phyloP scores from a whole-genome alignment of 2,797 vertebrate genomes.

The Toxotes lorentzi region DNA sequence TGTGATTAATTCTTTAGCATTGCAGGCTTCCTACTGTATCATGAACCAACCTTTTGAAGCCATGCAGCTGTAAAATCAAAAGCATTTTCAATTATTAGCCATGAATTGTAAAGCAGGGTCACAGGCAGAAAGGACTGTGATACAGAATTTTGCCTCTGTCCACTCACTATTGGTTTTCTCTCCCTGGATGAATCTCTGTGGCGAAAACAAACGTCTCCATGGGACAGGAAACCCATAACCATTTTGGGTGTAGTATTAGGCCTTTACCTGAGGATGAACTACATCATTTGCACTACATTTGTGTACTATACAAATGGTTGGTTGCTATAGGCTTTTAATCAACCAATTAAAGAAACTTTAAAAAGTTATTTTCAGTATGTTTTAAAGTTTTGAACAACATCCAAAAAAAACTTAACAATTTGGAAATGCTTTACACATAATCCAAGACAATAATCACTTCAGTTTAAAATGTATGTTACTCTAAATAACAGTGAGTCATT shows the following conservation, averaged over 20 bases:
- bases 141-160: background rate
- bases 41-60: constrained; percentile 27
- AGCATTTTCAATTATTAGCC: background rate
- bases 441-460: background rate
- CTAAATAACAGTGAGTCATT: background rate
- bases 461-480: background rate
- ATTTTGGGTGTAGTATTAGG: background rate
- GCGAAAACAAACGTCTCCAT: background rate
- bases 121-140: background rate
- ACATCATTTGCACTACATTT: too few relatives aligned
- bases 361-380: background rate
- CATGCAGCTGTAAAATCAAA: constrained; percentile 29
- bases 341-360: background rate
- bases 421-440: background rate
- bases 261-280: background rate
- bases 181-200: background rate
- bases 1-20: constrained; percentile 56
- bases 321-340: background rate
- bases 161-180: background rate
- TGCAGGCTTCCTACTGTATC: constrained; percentile 29
- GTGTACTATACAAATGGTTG: too few relatives aligned
- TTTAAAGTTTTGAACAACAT: background rate
- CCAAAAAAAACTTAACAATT: background rate
- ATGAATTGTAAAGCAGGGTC: constrained; percentile 16
- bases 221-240: background rate